Percentiles rank a stretch among this genome's conserved stretches.
These are phyloP conservation scores for Eulemur macaco DNA, from an alignment of 2,113 vertebrate genomes.

Conservation along the genomic window DNA sequence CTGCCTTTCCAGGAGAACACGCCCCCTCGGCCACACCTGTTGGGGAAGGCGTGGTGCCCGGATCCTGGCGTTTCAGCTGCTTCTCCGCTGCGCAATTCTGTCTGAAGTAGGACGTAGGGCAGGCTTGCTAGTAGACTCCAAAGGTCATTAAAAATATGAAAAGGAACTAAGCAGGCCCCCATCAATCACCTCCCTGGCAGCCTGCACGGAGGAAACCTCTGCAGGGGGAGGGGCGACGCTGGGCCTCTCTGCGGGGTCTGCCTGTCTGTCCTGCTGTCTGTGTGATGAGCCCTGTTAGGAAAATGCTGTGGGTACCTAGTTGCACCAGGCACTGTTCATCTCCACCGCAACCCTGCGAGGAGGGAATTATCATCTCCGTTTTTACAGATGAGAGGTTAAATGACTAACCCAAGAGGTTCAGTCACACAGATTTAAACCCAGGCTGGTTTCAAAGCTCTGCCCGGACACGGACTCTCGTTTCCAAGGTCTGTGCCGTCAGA, in stretches of 20 bases:
- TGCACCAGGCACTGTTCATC: neutral
- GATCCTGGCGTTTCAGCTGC: neutral
- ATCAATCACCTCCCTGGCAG: neutral
- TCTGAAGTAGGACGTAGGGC: slow-evolving; percentile 37
- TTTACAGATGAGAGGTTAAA: neutral
- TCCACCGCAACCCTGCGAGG: neutral
- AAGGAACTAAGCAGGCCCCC: slow-evolving; percentile 24
- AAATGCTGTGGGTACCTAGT: neutral
- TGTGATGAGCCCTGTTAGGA: neutral
- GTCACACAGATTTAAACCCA: neutral
- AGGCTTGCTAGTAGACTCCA: slow-evolving; percentile 2
- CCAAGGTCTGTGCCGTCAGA: neutral
- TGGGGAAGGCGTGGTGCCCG: neutral
- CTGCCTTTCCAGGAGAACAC: neutral
- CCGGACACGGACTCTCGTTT: neutral
- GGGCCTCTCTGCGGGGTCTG: neutral
- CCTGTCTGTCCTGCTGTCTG: neutral
- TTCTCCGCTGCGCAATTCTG: neutral
- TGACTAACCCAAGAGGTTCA: neutral
- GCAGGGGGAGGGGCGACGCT: too few relatives aligned
- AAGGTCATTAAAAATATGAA: slow-evolving; percentile 25
- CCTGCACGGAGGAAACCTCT: neutral
- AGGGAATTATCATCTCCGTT: neutral
- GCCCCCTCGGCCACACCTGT: neutral
- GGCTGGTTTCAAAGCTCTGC: neutral